Percentiles rank a stretch among this genome's conserved stretches.
These are phyloP conservation scores for Drosophila seclusa DNA, from an alignment of 2,888 invertebrate genomes.

Conservation along the genomic window DNA sequence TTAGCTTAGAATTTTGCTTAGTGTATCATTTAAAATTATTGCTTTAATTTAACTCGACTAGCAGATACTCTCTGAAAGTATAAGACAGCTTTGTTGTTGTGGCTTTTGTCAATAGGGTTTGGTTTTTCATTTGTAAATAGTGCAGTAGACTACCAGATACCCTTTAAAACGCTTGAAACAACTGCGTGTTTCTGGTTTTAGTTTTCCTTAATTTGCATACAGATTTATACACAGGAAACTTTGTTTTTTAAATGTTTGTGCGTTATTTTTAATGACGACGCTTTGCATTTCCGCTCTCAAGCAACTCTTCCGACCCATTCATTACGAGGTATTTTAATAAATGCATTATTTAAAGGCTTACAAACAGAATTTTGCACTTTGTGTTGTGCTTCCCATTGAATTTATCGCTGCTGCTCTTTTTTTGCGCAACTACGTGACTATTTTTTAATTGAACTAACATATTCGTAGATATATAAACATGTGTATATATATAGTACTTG, in stretches of 20 bases:
- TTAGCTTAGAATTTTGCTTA: neutral
- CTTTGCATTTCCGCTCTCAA: neutral
- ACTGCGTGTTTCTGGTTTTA: neutral
- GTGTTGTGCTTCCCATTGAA: constrained; percentile 16
- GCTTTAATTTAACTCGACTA: neutral
- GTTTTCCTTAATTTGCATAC: too few species aligned
- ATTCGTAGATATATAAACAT: neutral
- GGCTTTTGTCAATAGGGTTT: neutral
- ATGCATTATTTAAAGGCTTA: constrained; percentile 17
- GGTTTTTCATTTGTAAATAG: fast-evolving
- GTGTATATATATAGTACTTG: constrained; percentile 11
- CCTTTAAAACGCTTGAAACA: neutral
- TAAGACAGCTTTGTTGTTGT: neutral
- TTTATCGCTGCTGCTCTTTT: constrained; percentile 36
- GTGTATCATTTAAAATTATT: neutral
- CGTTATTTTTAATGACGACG: neutral
- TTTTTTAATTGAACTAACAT: constrained; percentile 54
- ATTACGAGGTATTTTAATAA: constrained; percentile 18
- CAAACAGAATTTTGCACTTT: constrained; percentile 25
- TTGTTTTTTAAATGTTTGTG: neutral
- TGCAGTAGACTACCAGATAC: neutral
- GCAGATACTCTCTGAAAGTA: neutral
- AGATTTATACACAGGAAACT: too few species aligned
- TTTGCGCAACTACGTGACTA: constrained; percentile 58
- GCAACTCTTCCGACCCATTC: neutral